Percentiles rank a stretch among this genome's conserved stretches.
phyloP scores from a whole-genome alignment of 1,140 invertebrate species.

The Marisa cornuarietis region DNA sequence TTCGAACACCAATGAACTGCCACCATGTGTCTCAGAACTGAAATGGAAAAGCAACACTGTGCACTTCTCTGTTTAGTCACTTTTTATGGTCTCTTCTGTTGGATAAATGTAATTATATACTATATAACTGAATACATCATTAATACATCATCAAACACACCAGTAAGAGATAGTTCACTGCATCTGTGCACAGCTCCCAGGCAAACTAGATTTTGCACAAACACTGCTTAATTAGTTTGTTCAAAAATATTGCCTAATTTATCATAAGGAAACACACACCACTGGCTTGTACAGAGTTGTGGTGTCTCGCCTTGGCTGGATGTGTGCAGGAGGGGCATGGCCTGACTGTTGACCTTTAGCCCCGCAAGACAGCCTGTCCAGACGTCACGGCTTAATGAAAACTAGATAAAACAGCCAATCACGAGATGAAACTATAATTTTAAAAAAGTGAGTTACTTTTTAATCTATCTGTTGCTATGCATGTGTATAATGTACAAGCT shows the following conservation, averaged over 20 bases:
- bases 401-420: neutral
- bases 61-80: neutral
- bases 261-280: neutral
- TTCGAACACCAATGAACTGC: constrained; percentile 20
- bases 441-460: too few relatives aligned
- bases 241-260: too few relatives aligned
- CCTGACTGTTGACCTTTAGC: constrained; percentile 22
- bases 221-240: too few relatives aligned
- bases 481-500: too few relatives aligned
- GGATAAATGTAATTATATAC: too few relatives aligned
- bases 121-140: too few relatives aligned
- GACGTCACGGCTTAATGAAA: constrained; percentile 7
- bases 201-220: neutral
- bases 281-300: constrained; percentile 10
- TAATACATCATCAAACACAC: too few relatives aligned
- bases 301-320: constrained; percentile 15
- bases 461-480: too few relatives aligned
- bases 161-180: too few relatives aligned
- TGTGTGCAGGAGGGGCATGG: constrained; percentile 13
- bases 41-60: neutral
- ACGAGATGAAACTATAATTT: neutral
- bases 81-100: too few relatives aligned
- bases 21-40: neutral
- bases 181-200: neutral
- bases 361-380: constrained; percentile 25